A percentile compares a stretch with the other conserved stretches of the same genome.
Conservation (phyloP, 2,113 vertebrate genomes). For the Pungitius pungitius region DNA sequence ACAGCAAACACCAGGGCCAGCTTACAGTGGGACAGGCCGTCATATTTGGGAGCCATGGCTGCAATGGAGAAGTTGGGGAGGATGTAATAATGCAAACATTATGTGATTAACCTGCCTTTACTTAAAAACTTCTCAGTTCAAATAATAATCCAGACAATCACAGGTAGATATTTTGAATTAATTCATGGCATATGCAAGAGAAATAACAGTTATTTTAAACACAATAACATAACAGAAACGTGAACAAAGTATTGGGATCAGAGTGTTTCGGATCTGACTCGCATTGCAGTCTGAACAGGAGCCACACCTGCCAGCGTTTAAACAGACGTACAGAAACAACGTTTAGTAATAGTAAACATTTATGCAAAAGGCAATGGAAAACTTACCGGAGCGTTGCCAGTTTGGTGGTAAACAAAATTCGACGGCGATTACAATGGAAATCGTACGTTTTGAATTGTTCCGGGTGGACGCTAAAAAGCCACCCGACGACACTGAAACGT, state of each 20-base stretch:
- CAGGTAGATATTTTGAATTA: not conserved
- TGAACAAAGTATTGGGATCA: no score
- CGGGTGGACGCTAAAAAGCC: not conserved
- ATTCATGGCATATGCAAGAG: not conserved
- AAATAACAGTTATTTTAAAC: not conserved
- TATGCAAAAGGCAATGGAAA: not conserved
- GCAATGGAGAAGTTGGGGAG: not conserved
- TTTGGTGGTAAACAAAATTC: not conserved
- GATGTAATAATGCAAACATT: not conserved
- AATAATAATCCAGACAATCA: not conserved
- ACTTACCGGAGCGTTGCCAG: slow-evolving; percentile 35
- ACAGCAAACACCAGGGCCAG: slow-evolving; percentile 85
- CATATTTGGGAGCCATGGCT: slow-evolving; percentile 71
- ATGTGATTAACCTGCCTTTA: not conserved
- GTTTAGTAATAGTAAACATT: not conserved
- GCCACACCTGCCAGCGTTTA: slow-evolving; percentile 39
- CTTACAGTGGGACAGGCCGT: slow-evolving; percentile 85
- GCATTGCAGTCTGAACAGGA: slow-evolving; percentile 1
- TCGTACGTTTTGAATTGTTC: not conserved
- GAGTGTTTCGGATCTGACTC: no score
- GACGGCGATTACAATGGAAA: not conserved
- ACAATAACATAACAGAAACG: not conserved
- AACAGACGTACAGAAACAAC: not conserved
- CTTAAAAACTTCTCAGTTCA: not conserved
- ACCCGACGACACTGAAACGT: slow-evolving; percentile 37